Base-by-base conservation (phyloP, 2,888 invertebrate species). In the Apotomis turbidana region DNA sequence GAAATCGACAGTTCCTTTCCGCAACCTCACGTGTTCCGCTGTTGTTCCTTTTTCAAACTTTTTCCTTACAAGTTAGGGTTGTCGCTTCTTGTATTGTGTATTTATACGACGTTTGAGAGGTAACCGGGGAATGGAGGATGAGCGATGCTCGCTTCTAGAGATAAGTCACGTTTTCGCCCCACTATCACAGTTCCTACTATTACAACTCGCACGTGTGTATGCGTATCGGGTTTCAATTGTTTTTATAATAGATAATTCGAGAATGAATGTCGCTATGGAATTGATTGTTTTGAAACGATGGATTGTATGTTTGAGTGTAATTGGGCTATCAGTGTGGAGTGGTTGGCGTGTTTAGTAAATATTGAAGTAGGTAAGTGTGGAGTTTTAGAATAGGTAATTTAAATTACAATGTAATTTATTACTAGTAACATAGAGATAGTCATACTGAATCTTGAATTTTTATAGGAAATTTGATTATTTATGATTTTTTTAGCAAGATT, bases 161-260 rank as follows among this genome's bases (percentile, higher is more conserved):
- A 90, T 90, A 90, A 89, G 87, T 86, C 90, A 90, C 89, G 88
- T 84, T 78, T 78, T 58, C 71, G 59, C 5, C 59, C 52, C 64
- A 71, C 59, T 71, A 71, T 71, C 66, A 15, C 2, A 4, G 49
- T n/a, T 57, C 27, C 52, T 55, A 72, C 68, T 58, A 72, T 9
- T 27, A 63, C 52, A 46, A 72, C 63, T 71, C 71, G 49, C 59
- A 68, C 68, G 68, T 68, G 68, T 41, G n/a, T 27, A 10, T 41
- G 36, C 10, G 27, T 64, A 70, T 64, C 68, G 68, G 41, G 72
- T 72, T 72, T 51, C 62, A 59, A 46, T 58, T 67, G 66, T 67
- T 66, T 64, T 66, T 46, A 13, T 63, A 49, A 49, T 49, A 6
- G 41, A 5, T 49, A 9, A 8, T 49, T 49, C 9, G 49, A 10